Percentiles rank a stretch among this genome's conserved stretches.
Evolutionary conservation across 2,797 vertebrate species (phyloP).

Genomic region (Anguilla pacifica): DNA sequence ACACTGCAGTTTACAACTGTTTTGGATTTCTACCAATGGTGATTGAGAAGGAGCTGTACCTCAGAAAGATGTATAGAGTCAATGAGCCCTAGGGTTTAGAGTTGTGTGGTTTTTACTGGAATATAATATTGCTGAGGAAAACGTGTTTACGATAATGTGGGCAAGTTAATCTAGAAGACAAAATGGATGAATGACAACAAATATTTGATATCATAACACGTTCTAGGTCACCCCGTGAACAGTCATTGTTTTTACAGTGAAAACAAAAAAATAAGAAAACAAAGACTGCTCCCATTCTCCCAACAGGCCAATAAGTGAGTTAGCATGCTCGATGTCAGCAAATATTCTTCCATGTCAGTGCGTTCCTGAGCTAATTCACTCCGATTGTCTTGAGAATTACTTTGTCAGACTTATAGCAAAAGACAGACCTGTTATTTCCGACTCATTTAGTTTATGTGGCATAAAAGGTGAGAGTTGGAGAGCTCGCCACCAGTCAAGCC

Average conservation of each 20-base stretch:
- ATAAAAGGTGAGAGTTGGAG: slow-evolving; percentile 63
- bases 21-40: not conserved
- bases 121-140: not conserved
- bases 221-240: slow-evolving; percentile 53
- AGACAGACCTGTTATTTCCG: slow-evolving; percentile 81
- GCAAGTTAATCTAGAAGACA: not conserved
- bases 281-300: slow-evolving; percentile 44
- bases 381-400: slow-evolving; percentile 78
- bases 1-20: not conserved
- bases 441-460: slow-evolving; percentile 73
- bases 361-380: slow-evolving; percentile 79
- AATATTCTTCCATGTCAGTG: slow-evolving; percentile 83
- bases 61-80: not conserved
- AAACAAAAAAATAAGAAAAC: slow-evolving; percentile 23
- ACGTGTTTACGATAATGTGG: not conserved
- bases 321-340: slow-evolving; percentile 74
- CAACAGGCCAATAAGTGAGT: slow-evolving; percentile 70
- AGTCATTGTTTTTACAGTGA: slow-evolving; percentile 29
- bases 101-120: not conserved
- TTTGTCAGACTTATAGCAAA: slow-evolving; percentile 75
- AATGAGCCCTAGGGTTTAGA: not conserved
- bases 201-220: no score
- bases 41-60: not conserved
- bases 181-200: not conserved
- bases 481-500: slow-evolving; percentile 53